Evolutionary conservation across 1,140 invertebrate genomes (phyloP).

Genomic region (Lucilia sericata): DNA sequence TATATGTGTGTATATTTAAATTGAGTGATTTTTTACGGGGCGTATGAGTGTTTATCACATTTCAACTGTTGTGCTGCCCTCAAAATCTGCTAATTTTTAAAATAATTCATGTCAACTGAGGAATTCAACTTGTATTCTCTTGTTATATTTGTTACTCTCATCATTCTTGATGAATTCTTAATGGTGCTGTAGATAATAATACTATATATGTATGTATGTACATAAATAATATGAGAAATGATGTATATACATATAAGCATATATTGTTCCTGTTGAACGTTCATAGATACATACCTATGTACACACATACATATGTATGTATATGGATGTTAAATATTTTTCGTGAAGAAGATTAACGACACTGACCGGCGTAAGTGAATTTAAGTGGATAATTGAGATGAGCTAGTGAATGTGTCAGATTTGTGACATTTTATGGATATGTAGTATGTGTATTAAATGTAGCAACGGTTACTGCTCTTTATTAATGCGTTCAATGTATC

Average conservation of each 20-base stretch:
- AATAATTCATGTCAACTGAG: background rate
- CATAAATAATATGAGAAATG: too few species aligned
- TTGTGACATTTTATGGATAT: background rate
- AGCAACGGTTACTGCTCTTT: background rate
- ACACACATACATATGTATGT: background rate
- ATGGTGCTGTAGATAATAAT: too few species aligned
- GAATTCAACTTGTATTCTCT: background rate
- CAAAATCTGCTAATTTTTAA: too few species aligned
- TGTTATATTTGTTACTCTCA: background rate
- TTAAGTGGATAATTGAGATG: constrained; percentile 27
- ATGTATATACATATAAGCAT: too few species aligned
- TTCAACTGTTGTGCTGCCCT: too few species aligned
- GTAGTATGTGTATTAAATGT: background rate
- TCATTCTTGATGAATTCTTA: too few species aligned
- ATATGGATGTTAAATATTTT: background rate
- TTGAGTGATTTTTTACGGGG: too few species aligned
- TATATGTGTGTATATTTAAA: too few species aligned
- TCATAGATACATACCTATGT: background rate
- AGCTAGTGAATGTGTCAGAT: background rate
- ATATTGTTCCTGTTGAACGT: background rate
- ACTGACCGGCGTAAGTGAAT: background rate
- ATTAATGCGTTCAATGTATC: background rate
- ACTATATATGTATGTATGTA: too few species aligned
- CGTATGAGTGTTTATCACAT: too few species aligned
- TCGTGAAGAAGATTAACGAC: background rate